A percentile compares a stretch with the other conserved stretches of the same genome.
Evolutionary conservation across 2,797 vertebrate species (phyloP).

Genomic region (Poeciliopsis infans): DNA sequence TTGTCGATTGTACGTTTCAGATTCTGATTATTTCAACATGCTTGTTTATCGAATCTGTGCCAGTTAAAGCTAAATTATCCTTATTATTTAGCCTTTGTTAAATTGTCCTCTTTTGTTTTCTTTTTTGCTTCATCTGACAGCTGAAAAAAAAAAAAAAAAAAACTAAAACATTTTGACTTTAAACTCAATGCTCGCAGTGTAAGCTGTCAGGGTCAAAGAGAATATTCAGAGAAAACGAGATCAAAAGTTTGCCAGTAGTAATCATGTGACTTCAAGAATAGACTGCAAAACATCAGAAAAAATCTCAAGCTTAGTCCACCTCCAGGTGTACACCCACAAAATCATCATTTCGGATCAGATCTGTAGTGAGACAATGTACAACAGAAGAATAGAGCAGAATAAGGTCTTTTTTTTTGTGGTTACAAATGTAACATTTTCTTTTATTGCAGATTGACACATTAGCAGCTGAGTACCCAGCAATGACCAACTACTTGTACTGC

Average conservation of each 20-base stretch:
- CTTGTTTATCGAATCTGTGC: not conserved
- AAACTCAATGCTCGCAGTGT: not conserved
- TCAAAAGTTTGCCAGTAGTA: not conserved
- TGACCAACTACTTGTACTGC: slow-evolving; percentile 94
- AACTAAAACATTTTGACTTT: not conserved
- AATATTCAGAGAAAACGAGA: not conserved
- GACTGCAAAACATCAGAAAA: not conserved
- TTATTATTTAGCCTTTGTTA: not conserved
- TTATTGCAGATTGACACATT: slow-evolving; percentile 91
- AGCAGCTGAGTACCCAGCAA: slow-evolving; percentile 92
- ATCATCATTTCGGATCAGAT: not conserved
- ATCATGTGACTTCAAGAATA: not conserved
- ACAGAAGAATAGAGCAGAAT: not conserved
- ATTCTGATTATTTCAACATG: not conserved
- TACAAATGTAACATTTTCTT: not conserved
- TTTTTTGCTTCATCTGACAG: not conserved
- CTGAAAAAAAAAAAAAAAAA: not conserved
- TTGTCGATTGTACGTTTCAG: not conserved
- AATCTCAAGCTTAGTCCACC: not conserved
- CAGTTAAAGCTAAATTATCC: not conserved
- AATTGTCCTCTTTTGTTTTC: not conserved
- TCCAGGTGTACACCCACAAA: not conserved
- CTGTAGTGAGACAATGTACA: not conserved
- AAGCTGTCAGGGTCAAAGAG: not conserved
- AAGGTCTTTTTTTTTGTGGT: not conserved